A percentile compares a stretch with the other conserved stretches of the same genome.
Conservation (phyloP, 2,888 invertebrate genomes). For the Molanna angustata region DNA sequence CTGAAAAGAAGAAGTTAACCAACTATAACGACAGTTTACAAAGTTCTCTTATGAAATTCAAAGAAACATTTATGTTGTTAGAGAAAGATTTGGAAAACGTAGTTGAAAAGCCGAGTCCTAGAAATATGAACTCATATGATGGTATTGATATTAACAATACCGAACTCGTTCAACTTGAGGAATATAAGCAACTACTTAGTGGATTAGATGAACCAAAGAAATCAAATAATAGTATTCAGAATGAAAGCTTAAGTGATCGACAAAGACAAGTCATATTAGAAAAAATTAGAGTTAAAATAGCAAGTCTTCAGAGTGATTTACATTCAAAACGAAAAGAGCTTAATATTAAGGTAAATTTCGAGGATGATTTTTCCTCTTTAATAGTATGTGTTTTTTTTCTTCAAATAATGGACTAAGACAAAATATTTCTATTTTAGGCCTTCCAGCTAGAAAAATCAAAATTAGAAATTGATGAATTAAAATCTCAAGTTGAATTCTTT, state of each 20-base stretch:
- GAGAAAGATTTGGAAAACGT: slow-evolving; percentile 52
- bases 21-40: slow-evolving; percentile 23
- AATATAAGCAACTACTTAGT: slow-evolving; percentile 25
- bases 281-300: slow-evolving; percentile 50
- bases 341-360: slow-evolving; percentile 49
- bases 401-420: neutral
- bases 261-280: slow-evolving; percentile 58
- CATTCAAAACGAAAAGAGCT: slow-evolving; percentile 52
- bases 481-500: slow-evolving; percentile 20
- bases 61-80: slow-evolving; percentile 44
- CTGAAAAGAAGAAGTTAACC: slow-evolving; percentile 31
- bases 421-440: slow-evolving; percentile 39
- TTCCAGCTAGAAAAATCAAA: slow-evolving; percentile 53
- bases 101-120: slow-evolving; percentile 29
- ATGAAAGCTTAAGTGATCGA: slow-evolving; percentile 3
- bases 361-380: slow-evolving; percentile 3
- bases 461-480: slow-evolving; percentile 50
- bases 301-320: slow-evolving; percentile 47
- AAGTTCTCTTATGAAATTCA: slow-evolving; percentile 43
- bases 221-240: slow-evolving; percentile 1
- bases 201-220: slow-evolving; percentile 22
- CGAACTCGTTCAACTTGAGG: slow-evolving; percentile 34
- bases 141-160: slow-evolving; percentile 36
- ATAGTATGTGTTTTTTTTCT: neutral
- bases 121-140: neutral